Evolutionary conservation across 2,888 invertebrate genomes (phyloP), one percentile per base, ranked within the genome.

Genomic region (Melinopterus prodromus): DNA sequence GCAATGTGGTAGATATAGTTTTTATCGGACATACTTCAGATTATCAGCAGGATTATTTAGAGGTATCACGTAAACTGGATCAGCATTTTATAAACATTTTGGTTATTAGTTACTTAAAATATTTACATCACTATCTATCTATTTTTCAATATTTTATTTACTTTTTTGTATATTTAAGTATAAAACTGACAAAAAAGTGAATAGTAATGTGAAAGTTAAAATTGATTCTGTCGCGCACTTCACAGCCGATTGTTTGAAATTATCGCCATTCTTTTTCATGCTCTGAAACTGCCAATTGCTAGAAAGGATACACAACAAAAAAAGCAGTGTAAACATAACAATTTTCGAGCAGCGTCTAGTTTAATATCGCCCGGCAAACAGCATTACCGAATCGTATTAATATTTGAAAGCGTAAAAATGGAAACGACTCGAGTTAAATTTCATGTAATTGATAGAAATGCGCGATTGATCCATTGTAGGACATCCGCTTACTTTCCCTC

Each of bases 341-440:
- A 53, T 3, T 53, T 53, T 12, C 9, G 9, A 12, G 53, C 5
- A 2, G 12, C 53, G 1, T 53, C 0, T 9, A 53, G 53, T 53
- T 2, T 53, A 53, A 53, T 53, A 53, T 26, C 3, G 26, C 2
- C 5, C 53, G 53, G 9, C 7, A 53, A 53, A 12, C 53, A 12
- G 5, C 53, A 53, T 53, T 53, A 53, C 53, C 9, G 53, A 12
- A 53, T 53, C 53, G 53, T 12, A 4, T 53, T 1, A 53, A 53
- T 53, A 53, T 53, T 53, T 53, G 53, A 53, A 53, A 53, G 53
- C 53, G 53, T 53, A 53, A 53, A 53, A 53, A 53, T 53, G 53
- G 53, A 53, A 53, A 53, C 53, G 7, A 53, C 9, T 53, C 2
- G 53, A 7, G 53, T 12, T 53, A 53, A 53, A 53, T 53, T 53